A percentile compares a stretch with the other conserved stretches of the same genome.
Conservation (phyloP, 2,113 vertebrate species). For the Axis porcinus region DNA sequence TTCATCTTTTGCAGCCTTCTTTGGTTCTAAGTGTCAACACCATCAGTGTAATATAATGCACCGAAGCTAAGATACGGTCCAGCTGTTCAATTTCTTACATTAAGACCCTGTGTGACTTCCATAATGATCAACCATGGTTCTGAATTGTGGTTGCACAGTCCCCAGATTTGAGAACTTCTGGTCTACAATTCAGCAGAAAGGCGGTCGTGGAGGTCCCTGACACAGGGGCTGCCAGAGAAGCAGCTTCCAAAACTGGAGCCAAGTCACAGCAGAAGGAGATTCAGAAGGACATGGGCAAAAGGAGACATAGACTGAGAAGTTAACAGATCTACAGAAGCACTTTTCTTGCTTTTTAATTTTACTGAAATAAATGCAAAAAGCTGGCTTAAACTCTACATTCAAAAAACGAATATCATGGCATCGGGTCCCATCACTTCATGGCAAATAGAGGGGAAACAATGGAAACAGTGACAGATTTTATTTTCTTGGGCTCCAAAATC, state of each 20-base stretch:
- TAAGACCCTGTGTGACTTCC: background rate
- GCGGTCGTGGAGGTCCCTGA: background rate
- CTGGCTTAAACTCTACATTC: background rate
- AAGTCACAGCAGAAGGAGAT: background rate
- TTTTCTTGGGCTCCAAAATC: background rate
- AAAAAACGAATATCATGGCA: background rate
- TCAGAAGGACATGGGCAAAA: background rate
- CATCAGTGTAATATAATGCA: background rate
- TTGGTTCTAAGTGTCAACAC: background rate
- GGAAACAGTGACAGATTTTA: background rate
- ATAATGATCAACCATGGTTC: background rate
- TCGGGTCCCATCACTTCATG: background rate
- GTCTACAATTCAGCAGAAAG: background rate
- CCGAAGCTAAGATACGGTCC: background rate
- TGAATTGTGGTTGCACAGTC: background rate
- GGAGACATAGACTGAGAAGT: background rate
- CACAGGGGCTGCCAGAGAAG: background rate
- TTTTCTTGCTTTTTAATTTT: background rate
- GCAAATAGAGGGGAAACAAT: background rate
- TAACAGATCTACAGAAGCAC: background rate
- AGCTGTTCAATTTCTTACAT: background rate
- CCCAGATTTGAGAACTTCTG: background rate
- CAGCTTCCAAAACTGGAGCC: background rate
- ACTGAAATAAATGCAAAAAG: background rate
- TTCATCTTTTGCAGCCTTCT: background rate